Evolutionary conservation across 2,797 vertebrate genomes (phyloP).

Genomic region (Podarcis siculus): DNA sequence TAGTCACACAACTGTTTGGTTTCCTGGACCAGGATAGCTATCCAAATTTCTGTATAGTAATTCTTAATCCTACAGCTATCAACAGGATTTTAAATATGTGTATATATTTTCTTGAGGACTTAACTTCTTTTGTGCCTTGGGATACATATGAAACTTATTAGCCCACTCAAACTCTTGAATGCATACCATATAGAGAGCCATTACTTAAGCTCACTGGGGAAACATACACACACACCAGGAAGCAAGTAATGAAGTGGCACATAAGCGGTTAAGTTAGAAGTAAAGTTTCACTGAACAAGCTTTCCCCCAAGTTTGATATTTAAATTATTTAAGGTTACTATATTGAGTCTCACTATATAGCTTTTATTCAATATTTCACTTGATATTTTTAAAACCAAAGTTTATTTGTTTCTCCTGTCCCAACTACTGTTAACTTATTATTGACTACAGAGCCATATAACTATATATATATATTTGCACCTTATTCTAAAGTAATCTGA

Average conservation of each 20-base stretch:
- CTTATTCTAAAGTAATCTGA: slow-evolving; percentile 52
- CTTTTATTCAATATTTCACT: slow-evolving; percentile 32
- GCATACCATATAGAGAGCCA: background rate
- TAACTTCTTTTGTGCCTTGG: slow-evolving; percentile 69
- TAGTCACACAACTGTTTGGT: slow-evolving; percentile 42
- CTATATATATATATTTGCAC: slow-evolving; percentile 59
- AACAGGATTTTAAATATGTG: slow-evolving; percentile 29
- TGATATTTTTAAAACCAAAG: slow-evolving; percentile 32
- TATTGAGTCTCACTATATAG: slow-evolving; percentile 1
- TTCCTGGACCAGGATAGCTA: slow-evolving; percentile 30
- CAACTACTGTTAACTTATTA: slow-evolving; percentile 27
- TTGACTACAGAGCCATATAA: slow-evolving; percentile 52
- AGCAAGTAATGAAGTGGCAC: background rate
- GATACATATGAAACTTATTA: slow-evolving; percentile 21
- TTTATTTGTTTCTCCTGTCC: slow-evolving; percentile 40
- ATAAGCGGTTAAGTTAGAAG: slow-evolving; percentile 27
- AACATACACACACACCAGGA: slow-evolving; percentile 12
- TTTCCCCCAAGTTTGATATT: slow-evolving; percentile 18
- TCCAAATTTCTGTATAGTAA: slow-evolving; percentile 5
- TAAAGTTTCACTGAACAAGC: slow-evolving; percentile 25
- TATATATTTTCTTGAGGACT: slow-evolving; percentile 35
- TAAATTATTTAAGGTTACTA: slow-evolving; percentile 28
- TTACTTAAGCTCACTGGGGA: slow-evolving; percentile 16
- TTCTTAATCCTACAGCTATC: slow-evolving; percentile 23
- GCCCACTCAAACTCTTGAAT: slow-evolving; percentile 17